Evolutionary conservation across 2,888 invertebrate species (phyloP), one percentile per base, ranked within the genome.

Genomic region (Peribatodes rhomboidaria): DNA sequence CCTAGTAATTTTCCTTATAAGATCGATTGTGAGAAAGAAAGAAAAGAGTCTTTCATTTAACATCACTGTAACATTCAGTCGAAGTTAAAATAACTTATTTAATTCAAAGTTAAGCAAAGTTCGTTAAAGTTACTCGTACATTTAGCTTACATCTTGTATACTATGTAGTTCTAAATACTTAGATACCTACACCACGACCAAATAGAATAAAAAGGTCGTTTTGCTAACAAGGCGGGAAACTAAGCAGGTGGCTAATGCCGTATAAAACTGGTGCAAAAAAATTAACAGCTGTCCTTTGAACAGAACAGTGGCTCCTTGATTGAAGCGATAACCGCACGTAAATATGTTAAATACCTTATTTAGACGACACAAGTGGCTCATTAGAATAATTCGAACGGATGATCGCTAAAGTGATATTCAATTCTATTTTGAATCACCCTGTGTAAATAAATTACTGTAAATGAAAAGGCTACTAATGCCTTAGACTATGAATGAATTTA

Each of bases 331-430:
- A 59, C 35, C 22, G 20, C 7, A 14, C 20, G 33, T 42, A 56
- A 47, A 52, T 18, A 61, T 60, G 35, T 64, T 42, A 60, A 65
- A 8, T 56, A 37, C 49, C 47, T 64, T 62, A 61, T 67, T 65
- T 61, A 69, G 67, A 47, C 52, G 56, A 53, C 44, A 18, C 37
- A 49, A 54, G 42, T 56, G 44, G n/a, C 46, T n/a, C 52, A 55
- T 64, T 64, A 47, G 22, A 49, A 59, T 54, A 22, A 58, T 54
- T 42, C 14, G 2, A 37, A 27, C 33, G 18, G 16, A 46, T 42
- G 20, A 22, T 16, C 14, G 2, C 22, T 54, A 54, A 42, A 41
- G 39, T 11, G 13, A 18, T 9, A 54, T 42, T 31, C 44, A 55
- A 44, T 35, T 44, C 35, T 44, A 55, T 33, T 55, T 55, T 42